These are phyloP conservation scores for Rhabdornis inornatus DNA, from an alignment of 2,113 vertebrate genomes.

Conservation along the genomic window DNA sequence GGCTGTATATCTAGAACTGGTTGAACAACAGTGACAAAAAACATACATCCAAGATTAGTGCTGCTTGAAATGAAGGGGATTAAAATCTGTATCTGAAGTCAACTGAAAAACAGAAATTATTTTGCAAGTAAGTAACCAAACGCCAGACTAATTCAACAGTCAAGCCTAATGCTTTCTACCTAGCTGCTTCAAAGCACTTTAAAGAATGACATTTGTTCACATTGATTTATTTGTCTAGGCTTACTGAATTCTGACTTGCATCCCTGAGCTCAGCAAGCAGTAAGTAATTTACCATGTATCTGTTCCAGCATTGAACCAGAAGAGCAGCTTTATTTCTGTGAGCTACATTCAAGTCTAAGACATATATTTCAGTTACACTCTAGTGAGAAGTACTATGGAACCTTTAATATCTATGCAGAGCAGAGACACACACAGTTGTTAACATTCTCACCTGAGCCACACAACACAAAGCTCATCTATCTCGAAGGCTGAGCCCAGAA, in stretches of 20 bases:
- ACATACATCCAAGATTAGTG: not conserved
- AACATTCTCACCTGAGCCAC: not conserved
- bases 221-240: not conserved
- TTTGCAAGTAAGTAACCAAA: not conserved
- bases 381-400: conserved; percentile 31
- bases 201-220: not conserved
- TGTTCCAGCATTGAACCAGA: not conserved
- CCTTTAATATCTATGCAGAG: conserved; percentile 37
- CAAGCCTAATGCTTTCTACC: not conserved
- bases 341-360: not conserved
- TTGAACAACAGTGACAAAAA: not conserved
- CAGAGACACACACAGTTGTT: not conserved
- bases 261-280: not conserved
- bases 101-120: not conserved
- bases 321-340: not conserved
- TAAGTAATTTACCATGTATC: not conserved
- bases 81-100: not conserved
- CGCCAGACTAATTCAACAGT: not conserved
- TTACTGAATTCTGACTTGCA: not conserved
- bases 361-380: not conserved
- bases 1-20: not conserved
- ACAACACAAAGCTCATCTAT: not conserved
- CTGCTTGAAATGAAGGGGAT: not conserved
- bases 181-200: not conserved
- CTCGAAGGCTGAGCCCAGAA: not conserved